Conservation (phyloP, 2,113 vertebrate species). For the Heterotis niloticus region DNA sequence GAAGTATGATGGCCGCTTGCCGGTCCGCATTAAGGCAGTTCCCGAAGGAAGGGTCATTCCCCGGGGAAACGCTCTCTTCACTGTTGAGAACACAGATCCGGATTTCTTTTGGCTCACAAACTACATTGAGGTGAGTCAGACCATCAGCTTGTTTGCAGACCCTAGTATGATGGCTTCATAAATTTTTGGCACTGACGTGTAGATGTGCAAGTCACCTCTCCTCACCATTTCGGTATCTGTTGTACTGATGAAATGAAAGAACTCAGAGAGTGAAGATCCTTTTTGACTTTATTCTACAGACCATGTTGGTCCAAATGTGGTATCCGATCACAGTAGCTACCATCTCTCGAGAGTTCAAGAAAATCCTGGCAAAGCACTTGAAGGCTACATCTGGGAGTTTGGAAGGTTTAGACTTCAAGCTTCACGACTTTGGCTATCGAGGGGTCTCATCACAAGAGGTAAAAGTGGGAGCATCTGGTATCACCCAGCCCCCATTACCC, state of each 20-base stretch:
- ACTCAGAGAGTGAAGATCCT: not conserved
- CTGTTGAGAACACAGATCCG: conserved; percentile 69
- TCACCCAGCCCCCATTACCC: no score
- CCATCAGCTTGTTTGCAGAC: not conserved
- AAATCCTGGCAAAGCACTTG: conserved; percentile 67
- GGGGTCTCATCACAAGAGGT: conserved; percentile 72
- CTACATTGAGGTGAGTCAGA: conserved; percentile 61
- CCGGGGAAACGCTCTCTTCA: conserved; percentile 69
- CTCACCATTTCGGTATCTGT: not conserved
- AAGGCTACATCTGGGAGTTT: conserved; percentile 62
- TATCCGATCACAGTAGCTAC: conserved; percentile 72
- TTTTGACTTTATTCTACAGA: conserved; percentile 42
- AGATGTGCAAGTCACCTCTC: not conserved
- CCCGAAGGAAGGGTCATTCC: conserved; percentile 65
- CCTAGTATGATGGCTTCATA: no score
- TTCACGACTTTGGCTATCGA: conserved; percentile 71
- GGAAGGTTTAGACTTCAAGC: conserved; percentile 61
- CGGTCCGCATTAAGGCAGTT: conserved; percentile 68
- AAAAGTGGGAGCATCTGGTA: not conserved
- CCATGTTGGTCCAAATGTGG: conserved; percentile 71
- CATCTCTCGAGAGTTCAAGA: conserved; percentile 68
- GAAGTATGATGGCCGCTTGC: conserved; percentile 67
- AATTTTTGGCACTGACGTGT: no score
- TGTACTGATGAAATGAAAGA: not conserved
- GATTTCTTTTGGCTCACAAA: conserved; percentile 69